Percentiles rank a stretch among this genome's conserved stretches.
Evolutionary conservation across 2,888 invertebrate species (phyloP).

Genomic region (Phlogophora meticulosa): DNA sequence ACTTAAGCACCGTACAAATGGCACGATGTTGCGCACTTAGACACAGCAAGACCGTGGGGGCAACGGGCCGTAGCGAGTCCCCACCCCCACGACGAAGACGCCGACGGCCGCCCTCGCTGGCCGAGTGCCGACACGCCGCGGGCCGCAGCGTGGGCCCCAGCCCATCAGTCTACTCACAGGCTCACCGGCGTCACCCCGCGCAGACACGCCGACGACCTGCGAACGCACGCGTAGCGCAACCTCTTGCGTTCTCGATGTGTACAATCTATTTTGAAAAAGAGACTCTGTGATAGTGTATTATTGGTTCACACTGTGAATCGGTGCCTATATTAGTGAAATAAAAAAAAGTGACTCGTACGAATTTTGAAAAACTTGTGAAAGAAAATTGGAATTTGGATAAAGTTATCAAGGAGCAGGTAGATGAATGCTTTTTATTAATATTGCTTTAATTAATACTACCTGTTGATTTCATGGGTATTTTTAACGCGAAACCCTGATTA

Average conservation of each 20-base stretch:
- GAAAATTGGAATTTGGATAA: conserved; percentile 22
- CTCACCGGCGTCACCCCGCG: conserved; percentile 39
- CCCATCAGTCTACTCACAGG: conserved; percentile 50
- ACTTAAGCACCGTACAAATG: conserved; percentile 1
- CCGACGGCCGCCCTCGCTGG: conserved; percentile 38
- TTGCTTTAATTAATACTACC: too few species aligned
- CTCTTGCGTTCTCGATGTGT: conserved; percentile 67
- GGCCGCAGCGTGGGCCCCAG: conserved; percentile 20
- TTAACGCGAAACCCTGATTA: too few species aligned
- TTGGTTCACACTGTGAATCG: conserved; percentile 32
- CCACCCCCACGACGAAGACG: conserved; percentile 66
- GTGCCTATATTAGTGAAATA: conserved; percentile 31
- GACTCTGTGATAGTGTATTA: conserved; percentile 50
- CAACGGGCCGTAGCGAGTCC: conserved; percentile 61
- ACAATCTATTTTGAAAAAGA: conserved; percentile 55
- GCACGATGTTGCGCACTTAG: conserved; percentile 28
- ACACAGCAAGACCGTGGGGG: conserved; percentile 27
- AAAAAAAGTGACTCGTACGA: conserved; percentile 47
- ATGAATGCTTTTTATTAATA: conserved; percentile 5
- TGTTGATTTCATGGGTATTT: too few species aligned
- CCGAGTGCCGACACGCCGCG: conserved; percentile 22
- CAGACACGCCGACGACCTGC: conserved; percentile 49
- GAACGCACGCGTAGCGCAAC: conserved; percentile 71
- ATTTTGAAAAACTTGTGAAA: conserved; percentile 24
- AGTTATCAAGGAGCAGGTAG: conserved; percentile 30